A percentile compares a stretch with the other conserved stretches of the same genome.
Conservation (phyloP, 2,888 invertebrate genomes). For the Dorcus parallelipipedus region DNA sequence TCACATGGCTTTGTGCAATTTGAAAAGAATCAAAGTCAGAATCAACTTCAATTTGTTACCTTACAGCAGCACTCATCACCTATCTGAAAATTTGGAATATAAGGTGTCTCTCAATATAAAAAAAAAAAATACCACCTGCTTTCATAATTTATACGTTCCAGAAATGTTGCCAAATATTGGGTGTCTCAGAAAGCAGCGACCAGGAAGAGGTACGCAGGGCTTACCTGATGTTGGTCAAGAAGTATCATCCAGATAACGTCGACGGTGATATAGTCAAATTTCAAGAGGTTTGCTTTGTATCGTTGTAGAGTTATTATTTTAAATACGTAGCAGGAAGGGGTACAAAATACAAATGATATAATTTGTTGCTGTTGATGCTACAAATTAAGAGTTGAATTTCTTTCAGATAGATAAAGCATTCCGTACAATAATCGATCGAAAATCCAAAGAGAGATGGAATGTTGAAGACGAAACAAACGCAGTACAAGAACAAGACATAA, state of each 20-base stretch:
- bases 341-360: too few species aligned
- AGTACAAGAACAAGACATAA: slow-evolving; percentile 61
- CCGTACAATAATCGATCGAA: slow-evolving; percentile 64
- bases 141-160: slow-evolving; percentile 38
- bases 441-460: slow-evolving; percentile 59
- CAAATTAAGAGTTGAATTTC: neutral
- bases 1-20: slow-evolving; percentile 13
- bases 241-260: slow-evolving; percentile 82
- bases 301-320: too few species aligned
- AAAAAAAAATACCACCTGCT: neutral
- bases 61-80: neutral
- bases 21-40: slow-evolving; percentile 11
- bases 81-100: slow-evolving; percentile 19
- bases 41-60: neutral
- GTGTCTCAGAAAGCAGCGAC: slow-evolving; percentile 64
- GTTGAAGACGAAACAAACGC: slow-evolving; percentile 47
- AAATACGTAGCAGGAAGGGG: too few species aligned
- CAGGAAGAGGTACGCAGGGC: slow-evolving; percentile 69
- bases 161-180: slow-evolving; percentile 68
- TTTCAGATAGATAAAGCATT: slow-evolving; percentile 70
- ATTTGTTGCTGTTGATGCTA: too few species aligned
- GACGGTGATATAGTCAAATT: slow-evolving; percentile 74
- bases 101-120: slow-evolving; percentile 13
- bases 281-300: slow-evolving; percentile 53
- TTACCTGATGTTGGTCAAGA: slow-evolving; percentile 73